Evolutionary conservation across 2,888 invertebrate genomes (phyloP).

Genomic region (Labia minor): DNA sequence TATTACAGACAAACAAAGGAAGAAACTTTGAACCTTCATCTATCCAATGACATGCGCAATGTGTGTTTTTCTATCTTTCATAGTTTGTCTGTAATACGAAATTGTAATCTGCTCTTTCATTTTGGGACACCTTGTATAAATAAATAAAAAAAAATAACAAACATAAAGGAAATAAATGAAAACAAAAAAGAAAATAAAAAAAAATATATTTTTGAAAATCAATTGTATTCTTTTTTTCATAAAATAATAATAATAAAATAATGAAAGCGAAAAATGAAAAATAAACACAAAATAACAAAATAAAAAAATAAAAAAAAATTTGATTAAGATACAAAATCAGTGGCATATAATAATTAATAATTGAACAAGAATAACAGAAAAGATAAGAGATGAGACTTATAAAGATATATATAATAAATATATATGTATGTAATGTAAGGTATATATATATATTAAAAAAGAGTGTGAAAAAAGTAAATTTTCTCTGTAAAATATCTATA

Average conservation of each 20-base stretch:
- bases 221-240: conserved; percentile 21
- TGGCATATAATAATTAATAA: conserved; percentile 34
- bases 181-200: conserved; percentile 23
- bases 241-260: conserved; percentile 21
- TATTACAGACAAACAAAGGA: too few species aligned
- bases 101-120: too few species aligned
- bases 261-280: conserved; percentile 21
- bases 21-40: too few species aligned
- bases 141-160: conserved; percentile 22
- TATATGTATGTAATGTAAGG: too few species aligned
- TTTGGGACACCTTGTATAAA: too few species aligned
- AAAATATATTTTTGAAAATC: conserved; percentile 22
- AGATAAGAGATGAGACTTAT: conserved; percentile 25
- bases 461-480: background rate
- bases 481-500: too few species aligned
- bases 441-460: background rate
- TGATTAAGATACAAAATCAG: conserved; percentile 29
- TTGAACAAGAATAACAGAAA: conserved; percentile 48
- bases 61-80: too few species aligned
- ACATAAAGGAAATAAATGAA: background rate
- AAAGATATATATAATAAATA: conserved; percentile 13
- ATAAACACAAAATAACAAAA: conserved; percentile 25
- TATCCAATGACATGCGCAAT: too few species aligned
- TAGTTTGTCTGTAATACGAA: too few species aligned
- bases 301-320: conserved; percentile 28